Base-by-base conservation (phyloP, 2,888 invertebrate species). In the Oscheius myriophilus region DNA sequence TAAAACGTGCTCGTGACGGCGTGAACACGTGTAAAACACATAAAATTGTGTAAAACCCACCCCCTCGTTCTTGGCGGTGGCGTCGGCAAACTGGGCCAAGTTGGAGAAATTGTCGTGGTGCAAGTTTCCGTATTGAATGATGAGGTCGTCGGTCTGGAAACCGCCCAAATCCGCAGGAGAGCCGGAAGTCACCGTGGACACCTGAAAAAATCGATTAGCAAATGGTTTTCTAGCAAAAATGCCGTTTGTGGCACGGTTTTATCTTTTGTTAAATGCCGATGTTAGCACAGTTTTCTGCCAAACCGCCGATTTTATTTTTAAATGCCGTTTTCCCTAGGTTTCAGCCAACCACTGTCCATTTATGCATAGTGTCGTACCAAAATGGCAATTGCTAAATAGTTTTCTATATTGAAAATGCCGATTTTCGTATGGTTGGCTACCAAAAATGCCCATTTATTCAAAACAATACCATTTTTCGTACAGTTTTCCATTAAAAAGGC, bases 111-210 rank as follows among this genome's bases (percentile, higher is more conserved):
- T 83, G 46, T 71, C 84, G 26, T 72, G 72, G 62, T 84, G 84
- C n/a, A 84, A 66, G 11, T 61, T 49, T 25, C 84, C 84, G 64
- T 80, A 84, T 67, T 84, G 84, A 54, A 84, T 75, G 57, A 84
- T 75, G 42, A 72, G 21, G 53, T 84, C 84, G 18, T 72, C 80
- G n/a, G 65, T 67, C 43, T 70, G 52, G 23, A 84, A 67, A 18
- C 79, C 78, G 41, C 64, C 76, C 23, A 72, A 42, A 46, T 69
- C 69, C 1, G 80, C 77, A n/a, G 82, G 82, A 18, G 80, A 80
- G 49, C 64, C 54, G 25, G 71, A 54, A 18, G 68, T 67, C 7
- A 82, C 78, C 1, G 73, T 62, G 7, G 71, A 55, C 7, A 79
- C 67, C 63, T 65, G 23, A 41, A 33, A 33, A 25, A 46, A 18